Evolutionary conservation across 2,888 invertebrate genomes (phyloP).

Genomic region (Dysmachus trigonus): DNA sequence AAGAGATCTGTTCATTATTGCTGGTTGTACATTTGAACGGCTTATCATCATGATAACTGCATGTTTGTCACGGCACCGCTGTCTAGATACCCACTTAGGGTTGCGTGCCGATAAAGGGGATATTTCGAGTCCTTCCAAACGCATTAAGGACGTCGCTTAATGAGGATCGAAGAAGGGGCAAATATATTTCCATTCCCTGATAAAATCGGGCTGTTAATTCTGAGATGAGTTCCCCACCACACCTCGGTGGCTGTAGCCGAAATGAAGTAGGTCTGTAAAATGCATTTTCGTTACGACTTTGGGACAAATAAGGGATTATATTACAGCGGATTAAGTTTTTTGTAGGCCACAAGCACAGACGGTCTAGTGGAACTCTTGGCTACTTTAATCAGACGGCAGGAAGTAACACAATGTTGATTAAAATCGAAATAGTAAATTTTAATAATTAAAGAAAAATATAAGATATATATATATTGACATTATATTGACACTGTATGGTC

Average conservation of each 20-base stretch:
- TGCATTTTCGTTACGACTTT: background rate
- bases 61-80: constrained; percentile 23
- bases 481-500: too few relatives aligned
- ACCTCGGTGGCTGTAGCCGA: background rate
- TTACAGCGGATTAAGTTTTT: background rate
- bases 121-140: background rate
- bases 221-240: background rate
- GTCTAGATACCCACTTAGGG: constrained; percentile 5
- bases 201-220: background rate
- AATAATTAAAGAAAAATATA: too few relatives aligned
- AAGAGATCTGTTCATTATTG: constrained; percentile 31
- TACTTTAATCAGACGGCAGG: too few relatives aligned
- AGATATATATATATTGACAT: too few relatives aligned
- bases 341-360: too few relatives aligned
- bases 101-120: constrained; percentile 24
- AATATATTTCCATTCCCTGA: background rate
- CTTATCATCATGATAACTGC: constrained; percentile 42
- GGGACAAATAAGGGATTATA: background rate
- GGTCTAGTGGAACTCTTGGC: too few relatives aligned
- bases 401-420: too few relatives aligned
- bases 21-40: constrained; percentile 36
- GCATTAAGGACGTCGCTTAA: constrained; percentile 6
- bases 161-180: background rate
- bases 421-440: too few relatives aligned
- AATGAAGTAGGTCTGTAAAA: background rate